These are phyloP conservation scores for Lophura swinhoii DNA, from an alignment of 2,797 vertebrate species.

Conservation along the genomic window DNA sequence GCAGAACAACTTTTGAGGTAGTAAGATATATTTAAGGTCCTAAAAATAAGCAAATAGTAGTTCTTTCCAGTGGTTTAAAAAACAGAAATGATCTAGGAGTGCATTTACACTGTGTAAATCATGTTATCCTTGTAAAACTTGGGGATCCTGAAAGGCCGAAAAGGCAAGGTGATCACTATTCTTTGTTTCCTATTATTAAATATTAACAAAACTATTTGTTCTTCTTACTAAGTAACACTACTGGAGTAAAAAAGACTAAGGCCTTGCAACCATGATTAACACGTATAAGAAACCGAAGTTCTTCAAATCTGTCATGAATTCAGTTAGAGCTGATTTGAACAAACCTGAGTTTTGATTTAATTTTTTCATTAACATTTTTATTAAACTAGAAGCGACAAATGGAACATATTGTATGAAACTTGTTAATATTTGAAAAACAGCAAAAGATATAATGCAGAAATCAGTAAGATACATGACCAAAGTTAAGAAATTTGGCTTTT, in stretches of 20 bases:
- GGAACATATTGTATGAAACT: background rate
- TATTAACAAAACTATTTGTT: background rate
- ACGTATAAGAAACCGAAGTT: background rate
- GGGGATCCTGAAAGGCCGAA: background rate
- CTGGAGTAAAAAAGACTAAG: background rate
- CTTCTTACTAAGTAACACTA: background rate
- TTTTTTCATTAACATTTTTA: background rate
- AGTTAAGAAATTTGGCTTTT: conserved; percentile 44
- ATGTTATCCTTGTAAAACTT: background rate
- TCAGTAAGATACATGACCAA: background rate
- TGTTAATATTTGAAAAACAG: background rate
- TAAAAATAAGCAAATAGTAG: conserved; percentile 17
- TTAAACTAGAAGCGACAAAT: background rate
- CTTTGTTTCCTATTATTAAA: conserved; percentile 33
- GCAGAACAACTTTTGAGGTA: background rate
- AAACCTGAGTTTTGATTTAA: background rate
- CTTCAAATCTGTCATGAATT: background rate
- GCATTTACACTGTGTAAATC: background rate
- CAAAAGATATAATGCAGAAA: background rate
- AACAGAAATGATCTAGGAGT: background rate
- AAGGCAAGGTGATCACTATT: background rate
- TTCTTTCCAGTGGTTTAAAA: background rate
- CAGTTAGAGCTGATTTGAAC: background rate
- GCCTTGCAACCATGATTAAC: background rate
- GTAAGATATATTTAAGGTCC: background rate